phyloP scores from a whole-genome alignment of 2,888 invertebrate genomes.

The Conus canariensis region DNA sequence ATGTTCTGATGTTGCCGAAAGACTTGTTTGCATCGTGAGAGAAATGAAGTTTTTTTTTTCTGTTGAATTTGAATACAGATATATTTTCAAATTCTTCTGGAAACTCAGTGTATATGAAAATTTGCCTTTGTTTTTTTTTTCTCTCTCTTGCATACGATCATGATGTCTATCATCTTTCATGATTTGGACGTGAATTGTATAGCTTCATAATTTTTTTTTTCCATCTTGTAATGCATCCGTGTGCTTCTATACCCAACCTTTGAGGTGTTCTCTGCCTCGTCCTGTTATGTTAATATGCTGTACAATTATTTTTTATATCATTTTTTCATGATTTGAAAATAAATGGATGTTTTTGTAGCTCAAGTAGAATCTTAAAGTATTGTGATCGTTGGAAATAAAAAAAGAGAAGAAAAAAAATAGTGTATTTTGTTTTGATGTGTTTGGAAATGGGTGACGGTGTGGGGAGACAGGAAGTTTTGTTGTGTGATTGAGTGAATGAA shows the following conservation, averaged over 20 bases:
- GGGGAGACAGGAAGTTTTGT: background rate
- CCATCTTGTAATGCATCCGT: background rate
- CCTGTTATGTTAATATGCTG: constrained; percentile 23
- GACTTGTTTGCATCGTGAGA: too few species aligned
- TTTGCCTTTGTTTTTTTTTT: too few species aligned
- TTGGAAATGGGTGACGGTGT: background rate
- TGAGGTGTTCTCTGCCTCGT: constrained; percentile 14
- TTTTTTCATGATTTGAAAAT: constrained; percentile 25
- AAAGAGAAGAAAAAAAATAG: background rate
- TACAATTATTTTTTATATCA: constrained; percentile 21
- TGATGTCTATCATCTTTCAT: background rate
- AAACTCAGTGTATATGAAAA: background rate
- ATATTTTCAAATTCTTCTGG: too few species aligned
- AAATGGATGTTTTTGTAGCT: constrained; percentile 32
- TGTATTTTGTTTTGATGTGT: background rate
- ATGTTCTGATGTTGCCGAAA: too few species aligned
- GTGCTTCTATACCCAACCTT: background rate
- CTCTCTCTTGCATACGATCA: background rate
- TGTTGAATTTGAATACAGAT: too few species aligned
- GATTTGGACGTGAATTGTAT: background rate
- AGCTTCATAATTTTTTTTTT: background rate
- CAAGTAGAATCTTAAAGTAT: constrained; percentile 35
- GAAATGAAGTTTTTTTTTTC: too few species aligned
- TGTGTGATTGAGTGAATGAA: background rate
- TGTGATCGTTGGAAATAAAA: constrained; percentile 37